phyloP scores from a whole-genome alignment of 2,113 vertebrate species.

The Pomatostomus ruficeps region DNA sequence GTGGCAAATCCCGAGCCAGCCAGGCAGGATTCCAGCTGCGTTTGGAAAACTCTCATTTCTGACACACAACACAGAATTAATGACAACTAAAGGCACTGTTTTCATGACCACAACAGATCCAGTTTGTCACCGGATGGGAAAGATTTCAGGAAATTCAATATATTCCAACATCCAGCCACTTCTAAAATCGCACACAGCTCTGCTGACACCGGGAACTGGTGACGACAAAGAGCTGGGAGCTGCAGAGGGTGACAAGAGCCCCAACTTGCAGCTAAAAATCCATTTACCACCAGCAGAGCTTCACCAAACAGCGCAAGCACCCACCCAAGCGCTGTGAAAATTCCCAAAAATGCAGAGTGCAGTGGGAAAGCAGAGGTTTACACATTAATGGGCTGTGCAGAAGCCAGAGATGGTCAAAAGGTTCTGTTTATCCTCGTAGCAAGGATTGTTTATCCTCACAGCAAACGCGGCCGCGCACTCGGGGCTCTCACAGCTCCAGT shows the following conservation, averaged over 20 bases:
- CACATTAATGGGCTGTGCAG: background rate
- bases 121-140: background rate
- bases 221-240: background rate
- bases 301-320: rapidly evolving
- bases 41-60: background rate
- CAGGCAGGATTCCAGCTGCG: background rate
- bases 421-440: constrained; percentile 1
- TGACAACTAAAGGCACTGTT: background rate
- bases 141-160: background rate
- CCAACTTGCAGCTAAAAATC: background rate
- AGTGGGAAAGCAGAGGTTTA: background rate
- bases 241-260: background rate
- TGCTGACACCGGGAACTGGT: background rate
- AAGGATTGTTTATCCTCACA: background rate
- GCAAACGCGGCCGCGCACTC: background rate
- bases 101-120: background rate
- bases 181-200: background rate
- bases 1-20: background rate
- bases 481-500: background rate
- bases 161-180: background rate
- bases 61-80: background rate
- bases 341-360: background rate
- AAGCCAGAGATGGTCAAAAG: background rate
- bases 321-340: background rate
- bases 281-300: background rate